Conservation (phyloP, 2,888 invertebrate species). For the Masnerella sp. region DNA sequence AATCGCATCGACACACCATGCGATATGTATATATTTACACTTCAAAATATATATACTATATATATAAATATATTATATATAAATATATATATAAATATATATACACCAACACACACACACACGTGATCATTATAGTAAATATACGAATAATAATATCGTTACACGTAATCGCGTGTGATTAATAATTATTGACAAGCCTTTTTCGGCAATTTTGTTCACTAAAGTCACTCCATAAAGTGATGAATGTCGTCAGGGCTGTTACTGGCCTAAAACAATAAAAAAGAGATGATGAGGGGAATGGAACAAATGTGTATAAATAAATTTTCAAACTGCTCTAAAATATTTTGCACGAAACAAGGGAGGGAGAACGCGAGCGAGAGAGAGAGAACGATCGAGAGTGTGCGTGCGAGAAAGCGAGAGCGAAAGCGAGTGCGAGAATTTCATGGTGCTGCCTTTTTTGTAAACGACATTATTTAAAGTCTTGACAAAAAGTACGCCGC, state of each 20-base stretch:
- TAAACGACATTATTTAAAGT: slow-evolving; percentile 47
- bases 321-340: slow-evolving; percentile 49
- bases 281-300: slow-evolving; percentile 24
- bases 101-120: slow-evolving; percentile 51
- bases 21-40: slow-evolving; percentile 67
- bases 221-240: slow-evolving; percentile 51
- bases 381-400: slow-evolving; percentile 40
- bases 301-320: slow-evolving; percentile 49
- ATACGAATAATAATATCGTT: slow-evolving; percentile 66
- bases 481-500: slow-evolving; percentile 25
- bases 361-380: slow-evolving; percentile 34
- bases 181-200: slow-evolving; percentile 54
- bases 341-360: slow-evolving; percentile 48
- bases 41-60: slow-evolving; percentile 56
- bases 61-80: slow-evolving; percentile 65
- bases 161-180: slow-evolving; percentile 65
- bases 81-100: slow-evolving; percentile 64
- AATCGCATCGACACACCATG: slow-evolving; percentile 61
- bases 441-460: slow-evolving; percentile 57
- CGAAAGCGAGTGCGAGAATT: slow-evolving; percentile 23
- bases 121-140: slow-evolving; percentile 63
- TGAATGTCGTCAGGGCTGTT: slow-evolving; percentile 50
- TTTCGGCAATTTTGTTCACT: slow-evolving; percentile 55
- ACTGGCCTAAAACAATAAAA: slow-evolving; percentile 55
- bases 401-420: slow-evolving; percentile 31